phyloP scores from a whole-genome alignment of 2,113 vertebrate species.

The Trematomus loennbergii region DNA sequence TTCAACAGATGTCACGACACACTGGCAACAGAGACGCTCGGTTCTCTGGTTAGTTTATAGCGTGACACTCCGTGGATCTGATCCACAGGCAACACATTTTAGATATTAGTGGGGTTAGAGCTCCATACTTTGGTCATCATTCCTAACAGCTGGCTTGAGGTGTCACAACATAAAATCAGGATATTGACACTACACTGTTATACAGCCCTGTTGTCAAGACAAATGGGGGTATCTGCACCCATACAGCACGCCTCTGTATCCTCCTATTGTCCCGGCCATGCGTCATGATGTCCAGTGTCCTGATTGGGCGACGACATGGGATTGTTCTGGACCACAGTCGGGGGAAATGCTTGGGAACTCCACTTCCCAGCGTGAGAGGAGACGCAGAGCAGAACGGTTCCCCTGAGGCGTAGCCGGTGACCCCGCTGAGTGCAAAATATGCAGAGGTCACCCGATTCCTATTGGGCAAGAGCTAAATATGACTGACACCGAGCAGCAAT shows the following conservation, averaged over 20 bases:
- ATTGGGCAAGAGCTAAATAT: constrained; percentile 81
- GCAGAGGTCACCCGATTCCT: constrained; percentile 92
- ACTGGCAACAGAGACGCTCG: constrained; percentile 24
- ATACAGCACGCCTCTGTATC: constrained; percentile 93
- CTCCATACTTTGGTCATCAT: constrained; percentile 13
- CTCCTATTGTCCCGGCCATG: constrained; percentile 97
- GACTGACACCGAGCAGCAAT: constrained; percentile 87
- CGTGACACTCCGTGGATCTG: constrained; percentile 53
- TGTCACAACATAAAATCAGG: constrained; percentile 66
- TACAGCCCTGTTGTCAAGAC: constrained; percentile 33
- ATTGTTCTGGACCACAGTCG: constrained; percentile 91
- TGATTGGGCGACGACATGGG: constrained; percentile 89
- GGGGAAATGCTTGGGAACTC: constrained; percentile 95
- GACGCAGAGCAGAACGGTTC: constrained; percentile 92
- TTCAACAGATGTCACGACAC: constrained; percentile 75
- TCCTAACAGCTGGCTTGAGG: constrained; percentile 47
- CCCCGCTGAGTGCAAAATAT: constrained; percentile 94
- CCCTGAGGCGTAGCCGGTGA: constrained; percentile 89
- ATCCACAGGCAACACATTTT: constrained; percentile 55
- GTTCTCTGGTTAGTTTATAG: constrained; percentile 49
- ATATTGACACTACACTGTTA: constrained; percentile 48
- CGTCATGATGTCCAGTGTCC: constrained; percentile 87
- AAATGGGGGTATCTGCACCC: constrained; percentile 85
- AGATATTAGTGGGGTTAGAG: constrained; percentile 34
- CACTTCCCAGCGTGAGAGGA: constrained; percentile 95